These are phyloP conservation scores for Halyomorpha halys DNA, from an alignment of 1,140 invertebrate genomes.

Conservation along the genomic window DNA sequence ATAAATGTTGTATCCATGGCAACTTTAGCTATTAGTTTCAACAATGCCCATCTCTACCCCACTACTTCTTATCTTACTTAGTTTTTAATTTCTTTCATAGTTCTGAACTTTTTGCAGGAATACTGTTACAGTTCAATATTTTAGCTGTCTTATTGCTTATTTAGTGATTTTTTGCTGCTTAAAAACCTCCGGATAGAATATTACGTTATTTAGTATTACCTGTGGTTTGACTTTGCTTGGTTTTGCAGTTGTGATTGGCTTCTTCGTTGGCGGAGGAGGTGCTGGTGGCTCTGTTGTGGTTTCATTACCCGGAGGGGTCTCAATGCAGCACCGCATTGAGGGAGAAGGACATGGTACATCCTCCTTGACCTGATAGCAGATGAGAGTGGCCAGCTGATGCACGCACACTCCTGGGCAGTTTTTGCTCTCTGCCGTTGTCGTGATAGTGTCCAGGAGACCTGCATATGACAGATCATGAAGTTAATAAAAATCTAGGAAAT, in stretches of 20 bases:
- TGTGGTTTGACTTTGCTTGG: background rate
- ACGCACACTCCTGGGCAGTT: constrained; percentile 79
- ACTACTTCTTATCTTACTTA: too few relatives aligned
- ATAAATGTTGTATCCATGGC: too few relatives aligned
- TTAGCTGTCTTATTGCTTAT: too few relatives aligned
- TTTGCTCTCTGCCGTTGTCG: constrained; percentile 66
- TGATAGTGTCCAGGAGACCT: constrained; percentile 73
- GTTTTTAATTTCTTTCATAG: too few relatives aligned
- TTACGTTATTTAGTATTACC: too few relatives aligned
- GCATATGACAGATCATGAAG: constrained; percentile 28
- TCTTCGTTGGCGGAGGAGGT: background rate
- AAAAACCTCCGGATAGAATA: too few relatives aligned
- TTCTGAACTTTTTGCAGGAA: too few relatives aligned
- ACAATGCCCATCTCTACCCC: too few relatives aligned
- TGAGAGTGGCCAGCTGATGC: constrained; percentile 65
- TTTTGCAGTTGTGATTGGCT: background rate
- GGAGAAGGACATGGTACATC: constrained; percentile 64
- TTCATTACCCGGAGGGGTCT: constrained; percentile 45
- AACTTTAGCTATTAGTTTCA: too few relatives aligned
- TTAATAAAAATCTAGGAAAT: too few relatives aligned
- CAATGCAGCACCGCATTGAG: constrained; percentile 72
- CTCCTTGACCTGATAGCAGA: constrained; percentile 72
- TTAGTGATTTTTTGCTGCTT: too few relatives aligned
- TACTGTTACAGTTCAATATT: too few relatives aligned
- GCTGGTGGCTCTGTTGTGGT: constrained; percentile 21